phyloP scores from a whole-genome alignment of 2,113 vertebrate genomes.

The Platysternon megacephalum region DNA sequence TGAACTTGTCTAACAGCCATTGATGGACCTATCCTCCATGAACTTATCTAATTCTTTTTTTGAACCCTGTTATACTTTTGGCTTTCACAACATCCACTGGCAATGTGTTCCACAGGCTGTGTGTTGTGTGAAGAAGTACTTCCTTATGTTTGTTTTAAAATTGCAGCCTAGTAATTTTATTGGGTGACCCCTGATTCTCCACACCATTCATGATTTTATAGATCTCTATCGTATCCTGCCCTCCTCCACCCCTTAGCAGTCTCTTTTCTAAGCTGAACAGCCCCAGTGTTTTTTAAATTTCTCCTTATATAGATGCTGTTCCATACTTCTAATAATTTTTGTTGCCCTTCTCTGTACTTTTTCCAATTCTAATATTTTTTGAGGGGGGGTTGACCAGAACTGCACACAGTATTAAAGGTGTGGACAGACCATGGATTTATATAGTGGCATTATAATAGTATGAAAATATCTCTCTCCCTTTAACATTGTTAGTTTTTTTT shows the following conservation, averaged over 20 bases:
- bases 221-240: neutral
- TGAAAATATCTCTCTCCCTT: too few species aligned
- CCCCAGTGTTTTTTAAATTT: neutral
- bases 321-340: neutral
- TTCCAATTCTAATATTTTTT: neutral
- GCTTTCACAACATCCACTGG: neutral
- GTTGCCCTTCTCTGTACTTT: neutral
- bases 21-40: neutral
- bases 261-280: neutral
- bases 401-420: too few species aligned
- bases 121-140: neutral
- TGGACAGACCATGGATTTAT: too few species aligned
- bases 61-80: neutral
- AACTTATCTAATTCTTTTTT: neutral
- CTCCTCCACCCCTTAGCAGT: too few species aligned
- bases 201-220: neutral
- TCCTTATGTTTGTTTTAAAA: neutral
- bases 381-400: neutral
- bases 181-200: neutral
- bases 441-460: too few species aligned
- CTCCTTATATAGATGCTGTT: neutral
- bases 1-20: neutral
- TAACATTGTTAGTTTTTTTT: too few species aligned
- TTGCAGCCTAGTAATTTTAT: neutral
- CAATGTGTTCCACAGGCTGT: neutral